Evolutionary conservation across 2,888 invertebrate genomes (phyloP).

Genomic region (Aspidiotus rigidus): DNA sequence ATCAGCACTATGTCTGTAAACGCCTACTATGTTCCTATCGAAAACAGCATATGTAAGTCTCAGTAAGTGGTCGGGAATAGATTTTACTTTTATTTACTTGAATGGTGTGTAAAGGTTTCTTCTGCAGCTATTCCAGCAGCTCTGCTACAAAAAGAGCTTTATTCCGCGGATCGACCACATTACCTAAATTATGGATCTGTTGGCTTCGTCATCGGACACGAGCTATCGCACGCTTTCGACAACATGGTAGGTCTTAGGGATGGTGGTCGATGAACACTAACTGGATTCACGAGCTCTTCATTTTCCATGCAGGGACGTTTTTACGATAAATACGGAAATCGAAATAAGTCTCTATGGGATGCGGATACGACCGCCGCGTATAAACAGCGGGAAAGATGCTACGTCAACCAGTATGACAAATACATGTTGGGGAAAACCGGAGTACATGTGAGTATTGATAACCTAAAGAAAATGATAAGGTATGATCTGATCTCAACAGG

Average conservation of each 20-base stretch:
- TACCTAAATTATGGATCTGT: constrained; percentile 21
- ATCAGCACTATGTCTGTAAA: constrained; percentile 3
- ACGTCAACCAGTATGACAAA: constrained; percentile 21
- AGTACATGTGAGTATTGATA: no score
- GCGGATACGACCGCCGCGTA: constrained; percentile 8
- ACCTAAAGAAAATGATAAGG: no score
- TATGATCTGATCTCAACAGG: not conserved
- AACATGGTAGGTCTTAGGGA: constrained; percentile 5
- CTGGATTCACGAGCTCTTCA: not conserved
- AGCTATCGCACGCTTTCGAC: constrained; percentile 24
- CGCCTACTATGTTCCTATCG: constrained; percentile 18
- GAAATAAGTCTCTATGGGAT: constrained; percentile 14
- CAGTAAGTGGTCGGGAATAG: no score
- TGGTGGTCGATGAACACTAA: not conserved
- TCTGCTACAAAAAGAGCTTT: constrained; percentile 17
- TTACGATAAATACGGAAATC: constrained; percentile 24
- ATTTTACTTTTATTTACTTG: no score
- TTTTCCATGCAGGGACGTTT: constrained; percentile 10
- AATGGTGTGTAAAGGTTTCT: not conserved
- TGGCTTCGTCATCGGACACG: constrained; percentile 22
- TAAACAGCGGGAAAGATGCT: constrained; percentile 5
- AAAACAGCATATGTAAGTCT: constrained; percentile 22
- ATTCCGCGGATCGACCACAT: constrained; percentile 14
- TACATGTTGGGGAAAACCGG: not conserved
- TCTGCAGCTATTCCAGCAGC: constrained; percentile 17